Conservation (phyloP, 2,797 vertebrate genomes). For the Capromys pilorides region DNA sequence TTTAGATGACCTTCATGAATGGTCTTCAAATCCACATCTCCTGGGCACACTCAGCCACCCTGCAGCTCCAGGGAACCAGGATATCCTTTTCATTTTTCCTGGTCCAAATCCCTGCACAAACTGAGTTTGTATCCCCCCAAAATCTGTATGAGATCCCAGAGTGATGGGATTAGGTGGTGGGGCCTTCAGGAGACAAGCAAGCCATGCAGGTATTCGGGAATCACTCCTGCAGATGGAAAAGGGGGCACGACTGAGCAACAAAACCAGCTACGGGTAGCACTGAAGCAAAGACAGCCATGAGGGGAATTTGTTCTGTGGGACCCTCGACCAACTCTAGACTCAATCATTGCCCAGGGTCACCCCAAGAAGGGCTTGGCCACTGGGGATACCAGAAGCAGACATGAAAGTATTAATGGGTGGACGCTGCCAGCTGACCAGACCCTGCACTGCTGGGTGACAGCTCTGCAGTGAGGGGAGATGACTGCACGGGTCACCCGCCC, state of each 20-base stretch:
- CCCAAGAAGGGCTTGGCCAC: background rate
- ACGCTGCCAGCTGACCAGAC: background rate
- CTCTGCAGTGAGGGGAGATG: background rate
- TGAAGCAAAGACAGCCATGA: background rate
- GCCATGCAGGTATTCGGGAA: background rate
- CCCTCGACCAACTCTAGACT: background rate
- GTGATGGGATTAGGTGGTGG: background rate
- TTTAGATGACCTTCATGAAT: background rate
- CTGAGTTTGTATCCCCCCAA: background rate
- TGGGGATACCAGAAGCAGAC: background rate
- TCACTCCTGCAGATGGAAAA: background rate
- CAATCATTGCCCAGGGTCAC: background rate
- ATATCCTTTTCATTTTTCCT: background rate
- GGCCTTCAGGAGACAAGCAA: background rate
- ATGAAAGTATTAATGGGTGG: too few relatives aligned
- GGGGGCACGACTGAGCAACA: background rate
- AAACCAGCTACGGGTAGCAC: background rate
- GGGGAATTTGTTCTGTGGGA: background rate
- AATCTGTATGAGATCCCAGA: background rate
- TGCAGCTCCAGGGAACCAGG: background rate
- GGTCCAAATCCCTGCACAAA: background rate
- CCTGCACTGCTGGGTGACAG: background rate
- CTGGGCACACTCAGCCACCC: background rate
- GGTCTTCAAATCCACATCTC: background rate
- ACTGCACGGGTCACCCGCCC: background rate